These are phyloP conservation scores for Thunnus albacares DNA, from an alignment of 2,797 vertebrate genomes.

Conservation along the genomic window DNA sequence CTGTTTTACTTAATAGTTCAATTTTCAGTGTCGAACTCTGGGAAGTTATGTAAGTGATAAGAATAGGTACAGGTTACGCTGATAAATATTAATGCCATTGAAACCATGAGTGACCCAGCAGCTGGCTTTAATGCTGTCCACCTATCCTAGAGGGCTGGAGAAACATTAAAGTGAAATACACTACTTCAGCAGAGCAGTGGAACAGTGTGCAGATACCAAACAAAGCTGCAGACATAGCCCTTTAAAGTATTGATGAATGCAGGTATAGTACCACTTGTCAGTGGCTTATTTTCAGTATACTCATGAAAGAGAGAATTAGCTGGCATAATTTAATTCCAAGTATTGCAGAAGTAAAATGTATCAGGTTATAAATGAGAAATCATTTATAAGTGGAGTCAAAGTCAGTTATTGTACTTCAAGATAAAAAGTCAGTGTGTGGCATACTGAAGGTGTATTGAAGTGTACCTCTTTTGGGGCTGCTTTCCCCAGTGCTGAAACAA, in stretches of 20 bases:
- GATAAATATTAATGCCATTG: neutral
- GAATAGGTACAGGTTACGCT: neutral
- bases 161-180: neutral
- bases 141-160: neutral
- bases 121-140: no score
- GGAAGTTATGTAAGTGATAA: neutral
- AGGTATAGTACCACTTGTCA: neutral
- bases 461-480: neutral
- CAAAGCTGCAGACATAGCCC: neutral
- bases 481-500: conserved; percentile 15
- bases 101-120: neutral
- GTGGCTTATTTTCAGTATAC: neutral
- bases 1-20: conserved; percentile 1
- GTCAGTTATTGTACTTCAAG: no score
- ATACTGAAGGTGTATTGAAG: neutral
- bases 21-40: neutral
- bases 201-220: neutral
- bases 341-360: neutral
- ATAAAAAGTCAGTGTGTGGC: no score
- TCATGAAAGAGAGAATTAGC: neutral
- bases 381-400: neutral
- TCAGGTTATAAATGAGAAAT: neutral
- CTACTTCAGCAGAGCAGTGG: no score
- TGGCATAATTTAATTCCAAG: neutral
- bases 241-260: neutral